Conservation (phyloP, 2,113 vertebrate genomes). For the Salvelinus alpinus region DNA sequence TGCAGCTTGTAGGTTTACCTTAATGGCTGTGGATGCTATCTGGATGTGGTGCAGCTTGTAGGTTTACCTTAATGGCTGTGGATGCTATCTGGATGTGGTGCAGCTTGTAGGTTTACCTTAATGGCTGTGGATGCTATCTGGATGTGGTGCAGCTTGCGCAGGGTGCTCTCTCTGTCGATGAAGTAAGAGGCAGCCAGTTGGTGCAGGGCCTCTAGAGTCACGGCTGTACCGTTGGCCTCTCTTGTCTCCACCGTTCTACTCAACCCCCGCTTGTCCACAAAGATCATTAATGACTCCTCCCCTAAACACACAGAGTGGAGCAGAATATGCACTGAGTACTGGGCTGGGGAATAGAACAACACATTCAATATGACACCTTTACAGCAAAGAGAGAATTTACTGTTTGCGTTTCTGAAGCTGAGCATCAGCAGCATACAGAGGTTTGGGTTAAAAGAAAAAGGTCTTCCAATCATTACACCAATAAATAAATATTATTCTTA, state of each 20-base stretch:
- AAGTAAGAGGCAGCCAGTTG: slow-evolving; percentile 84
- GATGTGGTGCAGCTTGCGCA: slow-evolving; percentile 80
- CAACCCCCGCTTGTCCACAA: slow-evolving; percentile 82
- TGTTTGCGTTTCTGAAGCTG: no score
- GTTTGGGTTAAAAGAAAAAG: not conserved
- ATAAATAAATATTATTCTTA: slow-evolving; percentile 43
- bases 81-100: slow-evolving; percentile 62
- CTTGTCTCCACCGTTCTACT: slow-evolving; percentile 69
- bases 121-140: slow-evolving; percentile 82
- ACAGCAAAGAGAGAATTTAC: not conserved
- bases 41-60: slow-evolving; percentile 80
- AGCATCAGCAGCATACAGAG: not conserved
- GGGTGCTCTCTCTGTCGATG: slow-evolving; percentile 80
- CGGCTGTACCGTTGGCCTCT: slow-evolving; percentile 75
- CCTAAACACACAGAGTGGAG: slow-evolving; percentile 42
- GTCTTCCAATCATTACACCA: not conserved
- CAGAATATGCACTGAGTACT: not conserved
- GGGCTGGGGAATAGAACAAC: not conserved
- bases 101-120: slow-evolving; percentile 72
- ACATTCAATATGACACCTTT: not conserved
- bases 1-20: slow-evolving; percentile 73
- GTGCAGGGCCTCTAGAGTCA: slow-evolving; percentile 80
- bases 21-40: slow-evolving; percentile 81
- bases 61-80: no score
- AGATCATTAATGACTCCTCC: slow-evolving; percentile 83